Evolutionary conservation across 1,140 invertebrate species (phyloP).

Genomic region (Procambarus clarkii): DNA sequence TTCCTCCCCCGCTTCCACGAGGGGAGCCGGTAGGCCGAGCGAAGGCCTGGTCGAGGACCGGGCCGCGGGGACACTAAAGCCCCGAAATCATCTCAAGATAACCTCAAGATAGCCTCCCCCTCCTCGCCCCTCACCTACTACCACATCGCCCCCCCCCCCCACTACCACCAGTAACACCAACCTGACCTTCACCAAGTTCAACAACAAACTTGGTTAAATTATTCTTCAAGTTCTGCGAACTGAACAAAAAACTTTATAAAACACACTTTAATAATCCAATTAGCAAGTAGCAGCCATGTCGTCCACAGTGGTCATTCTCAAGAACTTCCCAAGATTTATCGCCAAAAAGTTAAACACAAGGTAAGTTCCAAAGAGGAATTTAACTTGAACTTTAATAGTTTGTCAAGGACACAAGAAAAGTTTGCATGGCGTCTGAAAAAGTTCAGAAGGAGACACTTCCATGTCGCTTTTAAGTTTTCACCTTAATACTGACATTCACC

Average conservation of each 20-base stretch:
- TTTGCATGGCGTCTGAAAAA: conserved; percentile 15
- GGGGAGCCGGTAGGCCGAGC: too few relatives aligned
- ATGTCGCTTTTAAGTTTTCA: background rate
- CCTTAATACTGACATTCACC: too few relatives aligned
- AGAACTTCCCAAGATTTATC: conserved; percentile 4
- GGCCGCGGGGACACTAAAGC: too few relatives aligned
- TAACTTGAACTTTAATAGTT: conserved; percentile 48
- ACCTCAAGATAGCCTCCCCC: too few relatives aligned
- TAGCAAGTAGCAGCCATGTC: conserved; percentile 17
- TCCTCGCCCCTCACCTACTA: too few relatives aligned
- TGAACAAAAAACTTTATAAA: background rate
- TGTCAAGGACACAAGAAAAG: conserved; percentile 44
- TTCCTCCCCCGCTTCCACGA: too few relatives aligned
- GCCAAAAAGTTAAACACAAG: conserved; percentile 5
- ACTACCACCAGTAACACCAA: background rate
- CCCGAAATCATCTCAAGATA: too few relatives aligned
- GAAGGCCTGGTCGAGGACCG: too few relatives aligned
- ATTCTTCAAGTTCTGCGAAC: background rate
- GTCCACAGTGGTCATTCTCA: background rate
- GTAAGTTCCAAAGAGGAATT: conserved; percentile 15
- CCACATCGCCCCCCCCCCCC: too few relatives aligned
- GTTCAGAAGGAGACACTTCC: background rate
- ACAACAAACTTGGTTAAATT: background rate
- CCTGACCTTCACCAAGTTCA: conserved; percentile 5
- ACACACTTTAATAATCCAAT: conserved; percentile 22